These are phyloP conservation scores for Heliconius hewitsoni DNA, from an alignment of 1,140 invertebrate species.

Conservation along the genomic window DNA sequence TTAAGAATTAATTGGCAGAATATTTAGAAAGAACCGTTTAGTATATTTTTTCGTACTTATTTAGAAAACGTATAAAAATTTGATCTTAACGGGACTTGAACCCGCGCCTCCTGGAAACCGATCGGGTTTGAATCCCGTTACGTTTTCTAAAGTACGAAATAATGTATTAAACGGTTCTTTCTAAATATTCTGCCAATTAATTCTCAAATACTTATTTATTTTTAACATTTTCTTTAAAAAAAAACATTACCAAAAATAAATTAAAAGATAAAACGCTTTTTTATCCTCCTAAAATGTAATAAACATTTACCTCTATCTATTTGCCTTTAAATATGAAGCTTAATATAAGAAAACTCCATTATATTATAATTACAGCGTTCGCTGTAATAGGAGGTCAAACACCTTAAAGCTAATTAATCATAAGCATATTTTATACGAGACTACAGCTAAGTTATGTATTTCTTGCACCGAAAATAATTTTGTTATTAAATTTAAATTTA, in stretches of 20 bases:
- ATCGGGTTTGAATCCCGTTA: no score
- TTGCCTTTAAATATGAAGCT: background rate
- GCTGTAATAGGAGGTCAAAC: background rate
- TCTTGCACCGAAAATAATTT: background rate
- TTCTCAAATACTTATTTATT: background rate
- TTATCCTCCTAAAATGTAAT: background rate
- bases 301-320: background rate
- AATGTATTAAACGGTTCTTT: background rate
- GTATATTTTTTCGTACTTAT: no score
- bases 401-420: constrained; percentile 3
- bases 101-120: no score
- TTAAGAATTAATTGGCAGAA: background rate
- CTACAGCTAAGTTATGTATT: background rate
- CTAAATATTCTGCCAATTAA: background rate
- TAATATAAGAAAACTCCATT: constrained; percentile 11
- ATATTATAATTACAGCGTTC: background rate
- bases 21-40: background rate
- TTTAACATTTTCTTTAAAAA: background rate
- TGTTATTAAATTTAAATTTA: background rate
- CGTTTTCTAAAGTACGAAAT: no score
- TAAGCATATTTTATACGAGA: background rate
- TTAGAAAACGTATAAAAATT: no score
- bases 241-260: background rate
- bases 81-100: no score
- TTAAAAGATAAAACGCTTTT: background rate